Evolutionary conservation across 2,113 vertebrate genomes (phyloP), one percentile per base, ranked within the genome.

Genomic region (Tragulus kanchil): DNA sequence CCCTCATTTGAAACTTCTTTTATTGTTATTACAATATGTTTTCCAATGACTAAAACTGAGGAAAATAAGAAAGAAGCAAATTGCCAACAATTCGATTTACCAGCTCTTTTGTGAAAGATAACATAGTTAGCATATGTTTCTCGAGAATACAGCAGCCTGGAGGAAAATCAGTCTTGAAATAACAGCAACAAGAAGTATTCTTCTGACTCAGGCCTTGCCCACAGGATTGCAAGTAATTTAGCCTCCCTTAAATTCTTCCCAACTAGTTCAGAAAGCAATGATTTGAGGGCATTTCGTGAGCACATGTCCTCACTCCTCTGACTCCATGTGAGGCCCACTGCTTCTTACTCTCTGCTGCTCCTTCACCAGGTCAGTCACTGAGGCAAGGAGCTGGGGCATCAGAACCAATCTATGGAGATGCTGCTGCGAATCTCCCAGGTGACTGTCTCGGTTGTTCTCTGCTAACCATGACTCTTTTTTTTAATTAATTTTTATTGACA

Each of bases 101-200:
- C 42, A 58, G 26, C 59, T 94, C 19, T 26, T 26, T 86, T 16
- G 1, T 71, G 87, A 92, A 97, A 90, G 88, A 92, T 65, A 95
- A 28, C 86, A 77, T 52, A 92, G 83, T 93, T 89, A 84, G 54
- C 86, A 86, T 94, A 65, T 97, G 96, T 77, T 95, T 95, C 85
- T 96, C 23, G 6, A 84, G 79, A 92, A 87, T 83, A 95, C 31
- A 77, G n/a, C 26, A 92, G 89, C 87, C 92, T 81, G 13, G 59
- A 97, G 93, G 87, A 62, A 87, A 96, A 93, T 48, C 8, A 54
- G 25, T 84, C 93, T 96, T 73, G 93, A 97, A 95, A 96, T 84
- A 89, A 64, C 17, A 94, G 81, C 45, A 86, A 56, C 21, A 56
- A 82, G 42, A 65, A 90, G 36, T 52, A 52, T 94, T 93, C 94